Base-by-base conservation (phyloP, 1,140 invertebrate genomes). In the Euura saliciscinereae region DNA sequence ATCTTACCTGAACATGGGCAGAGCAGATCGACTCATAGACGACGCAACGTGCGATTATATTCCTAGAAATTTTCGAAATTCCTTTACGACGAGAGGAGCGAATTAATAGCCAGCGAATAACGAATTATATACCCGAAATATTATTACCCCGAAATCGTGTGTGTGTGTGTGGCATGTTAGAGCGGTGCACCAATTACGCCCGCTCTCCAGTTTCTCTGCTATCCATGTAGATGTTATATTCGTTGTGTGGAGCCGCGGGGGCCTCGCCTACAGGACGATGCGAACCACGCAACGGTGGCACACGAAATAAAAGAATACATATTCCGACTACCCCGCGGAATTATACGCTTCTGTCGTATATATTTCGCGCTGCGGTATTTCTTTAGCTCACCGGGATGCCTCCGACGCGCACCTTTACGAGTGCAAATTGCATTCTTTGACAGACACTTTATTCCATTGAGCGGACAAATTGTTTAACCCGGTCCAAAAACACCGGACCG, bases 291-390 rank as follows among this genome's bases (percentile, higher is more conserved):
- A 59, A 59, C 51, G 51, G 51, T 59, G 51, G 51, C 51, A 59
- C 51, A 6, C 51, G 51, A 59, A 59, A 59, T 59, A 59, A 59
- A 59, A 59, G 51, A 59, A 6, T 59, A 28, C 28, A 28, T 28
- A 28, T 28, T 28, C 28, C 28, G 28, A 28, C 28, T 59, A 59
- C n/a, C 8, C 51, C 51, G 3, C 51, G 51, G 51, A 59, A 59
- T 59, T 59, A 59, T 59, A 59, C 51, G 51, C 51, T 59, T 59
- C 51, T 59, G 51, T 59, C 51, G 51, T 59, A 59, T 59, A 59
- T 59, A 59, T 59, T 59, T 59, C 51, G 51, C 3, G 51, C 3
- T n/a, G 6, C 51, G 51, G 51, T 59, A 59, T 8, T 59, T 59
- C 51, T 59, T 59, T 59, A 28, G 51, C 51, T 59, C 51, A 59